Evolutionary conservation across 2,113 vertebrate species (phyloP).

Genomic region (Mungos mungo): DNA sequence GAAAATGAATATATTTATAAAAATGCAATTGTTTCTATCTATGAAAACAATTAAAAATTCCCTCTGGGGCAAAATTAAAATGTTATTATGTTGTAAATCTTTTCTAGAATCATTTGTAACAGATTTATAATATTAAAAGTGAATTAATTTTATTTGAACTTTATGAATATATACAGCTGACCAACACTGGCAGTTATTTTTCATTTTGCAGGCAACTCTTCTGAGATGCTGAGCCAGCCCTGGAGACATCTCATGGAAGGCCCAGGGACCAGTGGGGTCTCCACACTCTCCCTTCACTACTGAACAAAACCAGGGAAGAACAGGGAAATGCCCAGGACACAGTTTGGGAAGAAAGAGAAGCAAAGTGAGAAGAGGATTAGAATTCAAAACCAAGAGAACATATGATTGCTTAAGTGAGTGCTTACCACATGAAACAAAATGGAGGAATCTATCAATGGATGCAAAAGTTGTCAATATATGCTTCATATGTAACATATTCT

Average conservation of each 20-base stretch:
- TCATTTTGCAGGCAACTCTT: background rate
- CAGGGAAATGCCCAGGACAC: background rate
- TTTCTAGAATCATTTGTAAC: conserved; percentile 37
- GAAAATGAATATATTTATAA: conserved; percentile 60
- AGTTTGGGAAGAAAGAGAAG: background rate
- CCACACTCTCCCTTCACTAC: background rate
- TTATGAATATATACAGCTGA: background rate
- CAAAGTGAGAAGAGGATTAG: background rate
- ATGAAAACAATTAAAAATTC: conserved; percentile 59
- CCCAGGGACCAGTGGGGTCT: accelerated
- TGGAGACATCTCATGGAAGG: background rate
- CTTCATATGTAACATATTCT: background rate
- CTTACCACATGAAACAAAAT: background rate
- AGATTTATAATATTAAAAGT: conserved; percentile 46
- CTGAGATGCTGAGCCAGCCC: background rate
- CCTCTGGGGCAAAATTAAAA: background rate
- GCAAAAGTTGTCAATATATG: background rate
- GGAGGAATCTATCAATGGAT: background rate
- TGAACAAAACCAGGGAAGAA: background rate
- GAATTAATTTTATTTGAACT: conserved; percentile 1
- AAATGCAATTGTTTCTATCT: conserved; percentile 49
- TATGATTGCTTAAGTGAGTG: too few species aligned
- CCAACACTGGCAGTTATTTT: background rate
- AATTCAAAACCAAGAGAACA: background rate
- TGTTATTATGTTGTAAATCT: conserved; percentile 29